phyloP scores from a whole-genome alignment of 2,797 vertebrate genomes.

The Anguilla megastoma region DNA sequence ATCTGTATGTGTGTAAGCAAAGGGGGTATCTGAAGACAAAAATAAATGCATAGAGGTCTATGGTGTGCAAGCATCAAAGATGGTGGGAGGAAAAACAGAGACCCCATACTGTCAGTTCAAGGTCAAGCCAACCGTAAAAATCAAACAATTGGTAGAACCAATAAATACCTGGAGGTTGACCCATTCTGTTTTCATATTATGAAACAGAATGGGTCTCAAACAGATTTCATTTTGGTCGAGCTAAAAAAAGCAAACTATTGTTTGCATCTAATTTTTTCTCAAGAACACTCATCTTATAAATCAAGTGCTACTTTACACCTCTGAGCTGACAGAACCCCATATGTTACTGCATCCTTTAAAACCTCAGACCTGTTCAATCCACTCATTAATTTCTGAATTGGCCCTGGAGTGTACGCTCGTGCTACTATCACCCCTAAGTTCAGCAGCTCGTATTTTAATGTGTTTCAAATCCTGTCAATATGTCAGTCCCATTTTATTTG shows the following conservation, averaged over 20 bases:
- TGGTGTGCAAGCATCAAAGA: not conserved
- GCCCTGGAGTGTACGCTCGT: too few species aligned
- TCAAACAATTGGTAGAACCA: not conserved
- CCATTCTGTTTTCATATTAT: not conserved
- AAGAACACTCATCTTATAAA: not conserved
- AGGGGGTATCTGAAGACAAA: not conserved
- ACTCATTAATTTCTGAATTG: not conserved
- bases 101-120: not conserved
- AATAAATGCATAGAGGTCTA: not conserved
- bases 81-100: not conserved
- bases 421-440: not conserved
- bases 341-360: not conserved
- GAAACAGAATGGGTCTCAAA: not conserved
- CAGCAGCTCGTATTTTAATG: slow-evolving; percentile 9
- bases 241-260: not conserved
- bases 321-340: not conserved
- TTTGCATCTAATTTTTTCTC: not conserved
- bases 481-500: slow-evolving; percentile 13
- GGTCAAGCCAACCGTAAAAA: not conserved
- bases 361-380: not conserved
- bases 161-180: slow-evolving; percentile 11
- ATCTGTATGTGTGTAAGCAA: not conserved
- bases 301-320: not conserved
- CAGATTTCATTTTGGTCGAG: not conserved
- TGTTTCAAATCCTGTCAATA: slow-evolving; percentile 18